Percentiles rank a stretch among this genome's conserved stretches.
These are phyloP conservation scores for Pelochelys cantorii DNA, from an alignment of 2,797 vertebrate species.

Conservation along the genomic window DNA sequence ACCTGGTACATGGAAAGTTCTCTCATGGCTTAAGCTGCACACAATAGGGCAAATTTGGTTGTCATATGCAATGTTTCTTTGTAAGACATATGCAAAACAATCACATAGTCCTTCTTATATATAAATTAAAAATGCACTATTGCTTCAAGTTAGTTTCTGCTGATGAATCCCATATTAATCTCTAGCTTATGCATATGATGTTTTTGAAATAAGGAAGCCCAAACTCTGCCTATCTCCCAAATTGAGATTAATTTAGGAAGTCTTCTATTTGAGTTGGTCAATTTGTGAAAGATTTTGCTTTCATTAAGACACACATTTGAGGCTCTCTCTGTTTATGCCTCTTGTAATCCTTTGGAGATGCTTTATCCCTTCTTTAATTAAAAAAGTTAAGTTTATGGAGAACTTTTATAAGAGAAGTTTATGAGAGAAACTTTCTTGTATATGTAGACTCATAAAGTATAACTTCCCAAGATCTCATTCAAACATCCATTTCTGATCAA, in stretches of 20 bases:
- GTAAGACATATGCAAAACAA: not conserved
- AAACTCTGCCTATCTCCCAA: not conserved
- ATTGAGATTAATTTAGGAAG: not conserved
- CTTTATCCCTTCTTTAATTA: not conserved
- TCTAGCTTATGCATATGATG: not conserved
- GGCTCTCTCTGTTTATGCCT: not conserved
- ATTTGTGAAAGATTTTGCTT: not conserved
- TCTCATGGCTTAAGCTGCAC: not conserved
- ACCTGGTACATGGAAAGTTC: not conserved
- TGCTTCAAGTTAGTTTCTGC: not conserved
- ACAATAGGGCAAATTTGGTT: not conserved
- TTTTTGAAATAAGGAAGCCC: not conserved
- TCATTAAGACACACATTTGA: not conserved
- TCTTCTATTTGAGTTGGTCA: not conserved
- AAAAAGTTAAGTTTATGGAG: not conserved
- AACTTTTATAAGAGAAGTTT: no score
- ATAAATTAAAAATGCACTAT: not conserved
- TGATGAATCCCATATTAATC: not conserved
- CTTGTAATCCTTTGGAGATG: not conserved
- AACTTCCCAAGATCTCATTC: not conserved
- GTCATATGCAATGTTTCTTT: not conserved
- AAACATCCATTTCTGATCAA: not conserved
- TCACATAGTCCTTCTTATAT: not conserved
- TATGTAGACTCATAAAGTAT: not conserved
- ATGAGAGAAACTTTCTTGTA: not conserved